phyloP scores from a whole-genome alignment of 2,113 vertebrate genomes.

The Dasyornis broadbenti region DNA sequence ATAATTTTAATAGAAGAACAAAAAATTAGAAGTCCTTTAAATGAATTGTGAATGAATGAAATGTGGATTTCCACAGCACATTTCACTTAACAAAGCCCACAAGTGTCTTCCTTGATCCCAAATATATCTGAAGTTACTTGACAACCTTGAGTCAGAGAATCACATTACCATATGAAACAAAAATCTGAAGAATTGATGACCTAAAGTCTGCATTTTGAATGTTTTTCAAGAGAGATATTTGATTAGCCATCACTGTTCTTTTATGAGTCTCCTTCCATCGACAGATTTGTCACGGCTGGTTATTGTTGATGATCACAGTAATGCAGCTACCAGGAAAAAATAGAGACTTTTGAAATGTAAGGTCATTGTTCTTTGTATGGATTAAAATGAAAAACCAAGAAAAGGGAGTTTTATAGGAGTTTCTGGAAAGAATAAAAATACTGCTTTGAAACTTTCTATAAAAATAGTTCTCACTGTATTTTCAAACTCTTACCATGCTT shows the following conservation, averaged over 20 bases:
- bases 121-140: background rate
- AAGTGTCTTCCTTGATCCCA: background rate
- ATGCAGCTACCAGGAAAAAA: background rate
- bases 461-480: background rate
- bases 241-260: background rate
- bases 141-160: background rate
- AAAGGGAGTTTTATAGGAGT: background rate
- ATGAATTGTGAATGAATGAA: background rate
- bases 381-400: background rate
- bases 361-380: background rate
- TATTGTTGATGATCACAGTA: background rate
- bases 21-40: background rate
- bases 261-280: background rate
- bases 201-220: background rate
- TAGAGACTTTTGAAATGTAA: background rate
- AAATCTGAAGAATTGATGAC: background rate
- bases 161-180: background rate
- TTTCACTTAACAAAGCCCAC: background rate
- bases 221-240: background rate
- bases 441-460: background rate
- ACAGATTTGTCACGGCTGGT: background rate
- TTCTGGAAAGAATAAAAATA: background rate
- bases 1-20: background rate
- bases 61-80: background rate
- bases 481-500: background rate